phyloP scores from a whole-genome alignment of 1,140 invertebrate genomes.

The Subanguina moxae region DNA sequence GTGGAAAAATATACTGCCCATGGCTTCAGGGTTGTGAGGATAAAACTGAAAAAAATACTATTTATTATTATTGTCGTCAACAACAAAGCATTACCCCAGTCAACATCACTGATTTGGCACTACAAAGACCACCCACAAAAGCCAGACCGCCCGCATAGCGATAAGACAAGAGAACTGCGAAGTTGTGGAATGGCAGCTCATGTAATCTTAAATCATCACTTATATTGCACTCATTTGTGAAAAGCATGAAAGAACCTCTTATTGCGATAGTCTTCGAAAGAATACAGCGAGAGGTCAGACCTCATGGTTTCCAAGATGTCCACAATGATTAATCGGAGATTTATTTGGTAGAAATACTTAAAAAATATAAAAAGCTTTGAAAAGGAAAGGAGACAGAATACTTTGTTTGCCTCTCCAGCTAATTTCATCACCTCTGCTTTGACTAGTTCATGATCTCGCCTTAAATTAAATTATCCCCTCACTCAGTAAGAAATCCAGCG shows the following conservation, averaged over 20 bases:
- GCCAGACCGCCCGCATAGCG: conserved; percentile 56
- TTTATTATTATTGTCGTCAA: conserved; percentile 4
- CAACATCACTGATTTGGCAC: conserved; percentile 48
- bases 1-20: conserved; percentile 57
- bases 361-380: conserved; percentile 10
- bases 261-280: conserved; percentile 54
- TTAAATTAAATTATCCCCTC: too few relatives aligned
- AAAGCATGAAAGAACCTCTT: conserved; percentile 16
- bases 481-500: too few relatives aligned
- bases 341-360: conserved; percentile 56
- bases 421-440: conserved; percentile 46
- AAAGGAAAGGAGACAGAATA: conserved; percentile 5
- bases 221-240: background rate
- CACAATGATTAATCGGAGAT: conserved; percentile 46
- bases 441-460: conserved; percentile 31
- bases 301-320: conserved; percentile 51
- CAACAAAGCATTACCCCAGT: too few relatives aligned
- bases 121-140: conserved; percentile 53
- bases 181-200: conserved; percentile 49
- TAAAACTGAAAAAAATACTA: conserved; percentile 45
- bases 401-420: conserved; percentile 43
- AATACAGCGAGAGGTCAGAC: conserved; percentile 50
- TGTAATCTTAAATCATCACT: conserved; percentile 11
- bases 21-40: conserved; percentile 54
- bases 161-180: conserved; percentile 51